Conservation (phyloP, 2,797 vertebrate genomes). For the Lepilemur ruficaudatus region DNA sequence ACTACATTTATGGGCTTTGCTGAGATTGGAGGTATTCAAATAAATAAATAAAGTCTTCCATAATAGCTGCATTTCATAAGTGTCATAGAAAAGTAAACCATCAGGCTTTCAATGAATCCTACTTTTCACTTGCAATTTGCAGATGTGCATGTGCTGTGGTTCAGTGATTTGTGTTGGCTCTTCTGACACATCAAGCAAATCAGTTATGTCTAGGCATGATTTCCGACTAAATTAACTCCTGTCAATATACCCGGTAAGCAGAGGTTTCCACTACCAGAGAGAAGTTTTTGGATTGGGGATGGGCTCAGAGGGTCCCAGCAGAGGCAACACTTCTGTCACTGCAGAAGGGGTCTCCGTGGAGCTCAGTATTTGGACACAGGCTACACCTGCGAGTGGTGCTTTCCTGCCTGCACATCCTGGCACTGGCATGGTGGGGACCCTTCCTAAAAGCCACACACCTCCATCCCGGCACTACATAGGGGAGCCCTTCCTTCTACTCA, state of each 20-base stretch:
- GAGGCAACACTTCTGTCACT: constrained; percentile 6
- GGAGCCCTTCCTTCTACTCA: not conserved
- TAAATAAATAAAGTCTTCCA: not conserved
- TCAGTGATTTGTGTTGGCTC: fast-evolving
- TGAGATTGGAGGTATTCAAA: not conserved
- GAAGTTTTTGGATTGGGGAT: not conserved
- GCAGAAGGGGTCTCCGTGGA: not conserved
- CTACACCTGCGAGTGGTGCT: not conserved
- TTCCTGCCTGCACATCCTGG: constrained; percentile 11
- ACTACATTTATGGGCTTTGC: not conserved
- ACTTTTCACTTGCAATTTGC: not conserved
- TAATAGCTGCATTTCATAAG: not conserved
- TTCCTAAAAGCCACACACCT: constrained; percentile 7
- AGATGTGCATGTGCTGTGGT: not conserved
- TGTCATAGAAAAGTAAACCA: not conserved
- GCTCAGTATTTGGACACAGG: not conserved
- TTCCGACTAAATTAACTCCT: not conserved
- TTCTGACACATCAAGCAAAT: not conserved
- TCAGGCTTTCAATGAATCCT: not conserved
- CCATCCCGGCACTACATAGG: fast-evolving
- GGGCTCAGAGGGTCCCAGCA: not conserved
- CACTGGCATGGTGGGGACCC: not conserved
- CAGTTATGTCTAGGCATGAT: fast-evolving
- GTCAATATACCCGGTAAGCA: fast-evolving
- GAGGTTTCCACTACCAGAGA: not conserved